These are phyloP conservation scores for Sminthurides aquaticus DNA, from an alignment of 2,888 invertebrate species.

Conservation along the genomic window DNA sequence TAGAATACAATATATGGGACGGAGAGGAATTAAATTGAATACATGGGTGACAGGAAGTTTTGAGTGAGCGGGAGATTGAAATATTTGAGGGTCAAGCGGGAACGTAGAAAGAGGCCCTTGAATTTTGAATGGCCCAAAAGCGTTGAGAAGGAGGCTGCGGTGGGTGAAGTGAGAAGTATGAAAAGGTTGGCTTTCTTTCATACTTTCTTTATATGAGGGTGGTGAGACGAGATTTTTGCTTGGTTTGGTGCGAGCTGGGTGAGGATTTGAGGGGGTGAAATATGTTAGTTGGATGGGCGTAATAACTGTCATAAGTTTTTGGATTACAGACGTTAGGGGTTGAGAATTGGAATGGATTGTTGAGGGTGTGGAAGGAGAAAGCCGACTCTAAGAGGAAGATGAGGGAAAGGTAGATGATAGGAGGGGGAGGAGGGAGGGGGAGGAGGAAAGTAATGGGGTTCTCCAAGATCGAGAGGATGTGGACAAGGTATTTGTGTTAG, in stretches of 20 bases:
- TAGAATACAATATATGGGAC: not conserved
- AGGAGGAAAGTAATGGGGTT: not conserved
- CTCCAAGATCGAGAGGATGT: not conserved
- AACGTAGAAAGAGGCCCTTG: no score
- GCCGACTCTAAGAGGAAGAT: not conserved
- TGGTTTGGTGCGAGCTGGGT: not conserved
- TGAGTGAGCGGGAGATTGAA: not conserved
- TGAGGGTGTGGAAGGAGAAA: slow-evolving; percentile 10
- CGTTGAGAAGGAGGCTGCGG: no score
- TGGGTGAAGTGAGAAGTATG: no score
- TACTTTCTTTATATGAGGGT: no score
- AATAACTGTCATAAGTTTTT: not conserved
- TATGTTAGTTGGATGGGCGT: not conserved
- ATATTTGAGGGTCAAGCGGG: no score
- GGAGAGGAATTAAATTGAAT: not conserved
- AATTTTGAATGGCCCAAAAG: no score
- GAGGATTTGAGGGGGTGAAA: not conserved
- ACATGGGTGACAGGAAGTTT: not conserved
- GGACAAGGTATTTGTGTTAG: slow-evolving; percentile 11
- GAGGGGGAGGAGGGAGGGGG: not conserved
- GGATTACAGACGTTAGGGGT: not conserved
- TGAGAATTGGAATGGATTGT: slow-evolving; percentile 2
- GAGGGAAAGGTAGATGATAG: not conserved
- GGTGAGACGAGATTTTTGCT: not conserved
- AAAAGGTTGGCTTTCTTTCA: no score